Conservation (phyloP, 2,113 vertebrate species). For the Mixornis gularis region DNA sequence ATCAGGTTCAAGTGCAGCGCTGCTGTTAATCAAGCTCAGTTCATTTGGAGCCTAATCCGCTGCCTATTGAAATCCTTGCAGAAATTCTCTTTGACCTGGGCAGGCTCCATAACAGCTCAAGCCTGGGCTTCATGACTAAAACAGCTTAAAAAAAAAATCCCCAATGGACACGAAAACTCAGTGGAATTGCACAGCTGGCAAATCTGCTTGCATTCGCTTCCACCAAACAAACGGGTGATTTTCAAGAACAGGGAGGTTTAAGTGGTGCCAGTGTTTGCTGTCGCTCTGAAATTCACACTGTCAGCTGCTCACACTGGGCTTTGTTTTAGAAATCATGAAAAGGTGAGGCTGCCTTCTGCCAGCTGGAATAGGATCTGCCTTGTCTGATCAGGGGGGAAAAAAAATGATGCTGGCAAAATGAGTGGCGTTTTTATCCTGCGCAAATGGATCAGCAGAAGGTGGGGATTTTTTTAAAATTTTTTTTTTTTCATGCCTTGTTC, state of each 20-base stretch:
- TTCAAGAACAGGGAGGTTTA: not conserved
- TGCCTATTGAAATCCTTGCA: not conserved
- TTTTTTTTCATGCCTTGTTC: rapidly evolving
- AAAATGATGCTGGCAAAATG: rapidly evolving
- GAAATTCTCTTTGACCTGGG: not conserved
- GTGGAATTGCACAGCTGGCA: not conserved
- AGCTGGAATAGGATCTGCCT: not conserved
- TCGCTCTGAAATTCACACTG: not conserved
- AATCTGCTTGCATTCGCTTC: not conserved
- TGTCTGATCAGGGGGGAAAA: not conserved
- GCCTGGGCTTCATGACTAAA: not conserved
- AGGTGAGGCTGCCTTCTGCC: not conserved
- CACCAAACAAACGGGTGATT: not conserved
- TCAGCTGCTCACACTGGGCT: not conserved
- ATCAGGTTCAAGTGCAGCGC: not conserved
- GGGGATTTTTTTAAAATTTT: not conserved
- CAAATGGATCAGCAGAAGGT: not conserved
- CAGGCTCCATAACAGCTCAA: not conserved
- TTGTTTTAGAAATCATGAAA: not conserved
- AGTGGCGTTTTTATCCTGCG: not conserved
- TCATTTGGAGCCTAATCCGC: not conserved
- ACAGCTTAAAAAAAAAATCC: not conserved
- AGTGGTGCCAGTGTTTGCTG: not conserved
- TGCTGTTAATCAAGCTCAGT: not conserved
- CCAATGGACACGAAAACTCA: not conserved